A percentile compares a stretch with the other conserved stretches of the same genome.
Evolutionary conservation across 2,888 invertebrate genomes (phyloP).

Genomic region (Eubasilissa splendida): DNA sequence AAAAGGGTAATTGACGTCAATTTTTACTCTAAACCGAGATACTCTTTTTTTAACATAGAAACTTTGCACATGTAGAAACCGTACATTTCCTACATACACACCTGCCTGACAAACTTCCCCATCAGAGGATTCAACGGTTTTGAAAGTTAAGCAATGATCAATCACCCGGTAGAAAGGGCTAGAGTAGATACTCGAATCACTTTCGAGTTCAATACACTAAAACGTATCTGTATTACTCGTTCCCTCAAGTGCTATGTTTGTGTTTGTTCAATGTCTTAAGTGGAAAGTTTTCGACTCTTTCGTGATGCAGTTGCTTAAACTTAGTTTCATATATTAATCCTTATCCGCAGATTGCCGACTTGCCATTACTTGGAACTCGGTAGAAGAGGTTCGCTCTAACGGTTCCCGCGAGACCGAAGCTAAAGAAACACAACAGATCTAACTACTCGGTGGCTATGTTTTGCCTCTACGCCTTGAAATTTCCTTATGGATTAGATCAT

Average conservation of each 20-base stretch:
- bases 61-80: not conserved
- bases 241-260: too few relatives aligned
- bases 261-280: not conserved
- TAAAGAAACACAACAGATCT: not conserved
- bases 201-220: too few relatives aligned
- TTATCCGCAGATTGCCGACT: not conserved
- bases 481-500: not conserved
- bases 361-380: not conserved
- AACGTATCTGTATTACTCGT: too few relatives aligned
- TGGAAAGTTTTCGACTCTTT: not conserved
- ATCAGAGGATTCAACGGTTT: not conserved
- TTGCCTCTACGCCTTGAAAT: not conserved
- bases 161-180: too few relatives aligned
- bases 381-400: not conserved
- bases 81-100: constrained; percentile 1
- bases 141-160: too few relatives aligned
- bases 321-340: not conserved
- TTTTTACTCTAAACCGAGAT: not conserved
- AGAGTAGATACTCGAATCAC: too few relatives aligned
- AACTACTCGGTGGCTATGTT: not conserved
- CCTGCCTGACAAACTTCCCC: constrained; percentile 11
- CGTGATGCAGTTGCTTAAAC: not conserved
- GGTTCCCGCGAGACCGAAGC: not conserved
- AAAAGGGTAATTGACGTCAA: not conserved
- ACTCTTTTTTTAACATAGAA: not conserved